Base-by-base conservation (phyloP, 2,888 invertebrate genomes). In the Celastrina argiolus region DNA sequence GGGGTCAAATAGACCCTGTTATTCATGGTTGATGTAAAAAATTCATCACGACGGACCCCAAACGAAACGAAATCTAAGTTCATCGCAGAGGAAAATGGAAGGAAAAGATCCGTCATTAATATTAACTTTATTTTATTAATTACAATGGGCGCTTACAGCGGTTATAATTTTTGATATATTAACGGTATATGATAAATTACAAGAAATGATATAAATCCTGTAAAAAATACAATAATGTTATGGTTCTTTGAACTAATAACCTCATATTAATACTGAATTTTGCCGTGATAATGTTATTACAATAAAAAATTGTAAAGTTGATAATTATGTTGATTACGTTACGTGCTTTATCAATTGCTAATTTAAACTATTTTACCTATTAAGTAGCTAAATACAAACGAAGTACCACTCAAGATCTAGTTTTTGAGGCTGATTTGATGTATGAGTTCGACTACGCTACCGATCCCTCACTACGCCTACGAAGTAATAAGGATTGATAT, bases 401-500 rank as follows among this genome's bases (percentile, higher is more conserved):
- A 31, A 2, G 31, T 31, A 31, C 6, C 31, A 31, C 6, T 1
- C 31, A 31, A 31, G 3, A 31, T 4, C 31, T 31, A 31, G 31
- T 2, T 6, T 31, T 22, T 5, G 12, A 26, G 0, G 5, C 22
- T n/a, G 41, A 3, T n/a, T 22, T 51, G 22, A 51, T 22, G 4
- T 51, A 51, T 51, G 22, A 51, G 22, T 26, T 51, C 51, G 51
- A 51, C 12, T 51, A 26, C 51, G 10, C 14, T 16, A 28, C 28
- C 58, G 16, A 58, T 58, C 28, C 18, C 58, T 31, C 28, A 56
- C 28, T 14, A 8, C 16, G 28, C n/a, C 58, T 31, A 58, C 31
- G n/a, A 3, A n/a, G 45, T 58, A 31, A 58, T 31, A 58, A n/a
- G 31, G 31, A 58, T 58, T 58, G 58, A 58, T 58, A 8, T 58